Base-by-base conservation (phyloP, 1,140 invertebrate genomes). In the Zeugodacus cucurbitae region DNA sequence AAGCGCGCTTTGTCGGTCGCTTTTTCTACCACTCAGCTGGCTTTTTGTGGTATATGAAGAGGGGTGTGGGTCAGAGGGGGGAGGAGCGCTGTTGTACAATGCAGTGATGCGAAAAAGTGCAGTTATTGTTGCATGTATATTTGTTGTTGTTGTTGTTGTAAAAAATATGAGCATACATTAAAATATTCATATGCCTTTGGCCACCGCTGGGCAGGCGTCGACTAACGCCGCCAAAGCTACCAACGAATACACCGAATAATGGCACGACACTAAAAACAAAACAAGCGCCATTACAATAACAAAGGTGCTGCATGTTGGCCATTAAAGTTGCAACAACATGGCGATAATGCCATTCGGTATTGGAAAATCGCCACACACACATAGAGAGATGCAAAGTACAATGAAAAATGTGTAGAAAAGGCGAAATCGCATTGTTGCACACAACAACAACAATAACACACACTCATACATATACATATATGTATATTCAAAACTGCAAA, bases 121-220 rank as follows among this genome's bases (percentile, higher is more conserved):
- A 44, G 64, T 10, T 17, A 1, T 54, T 20, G 48, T 0, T 4
- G 11, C 48, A 70, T 20, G 48, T 10, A 82, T 8, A 82, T 26
- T 82, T 17, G 26, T 29, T 26, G 5, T 22, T 48, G 41, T 82
- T 34, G 14, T 29, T 11, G n/a, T 82, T 82, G 74, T 34, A 54
- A 82, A 74, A 82, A 82, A 82, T 82, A 82, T 82, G 74, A 54
- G 74, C 48, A 82, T 82, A n/a, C 74, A 82, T 82, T 82, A 82
- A 82, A 82, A 82, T 82, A 82, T 82, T 82, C 22, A 82, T 82
- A 44, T 54, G 74, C 44, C 74, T 82, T 82, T 82, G 74, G 74
- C 74, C 74, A 82, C 37, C 26, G 14, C 41, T 82, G 74, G 41
- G 74, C 74, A 48, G n/a, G 74, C 41, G 32, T 29, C 67, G 74